phyloP scores from a whole-genome alignment of 2,888 invertebrate species.

The Drosophila limbata region DNA sequence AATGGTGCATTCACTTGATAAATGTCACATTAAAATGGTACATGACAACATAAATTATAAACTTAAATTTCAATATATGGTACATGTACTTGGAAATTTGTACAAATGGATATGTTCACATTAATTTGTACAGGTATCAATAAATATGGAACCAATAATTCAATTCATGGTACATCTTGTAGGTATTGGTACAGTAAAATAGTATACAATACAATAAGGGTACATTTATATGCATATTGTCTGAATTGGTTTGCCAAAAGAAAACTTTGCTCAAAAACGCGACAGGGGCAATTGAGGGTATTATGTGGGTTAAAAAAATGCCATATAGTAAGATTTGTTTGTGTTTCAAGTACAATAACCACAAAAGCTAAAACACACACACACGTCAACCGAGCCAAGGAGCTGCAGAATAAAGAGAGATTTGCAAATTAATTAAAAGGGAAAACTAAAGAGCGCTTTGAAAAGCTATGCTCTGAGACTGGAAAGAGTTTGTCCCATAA shows the following conservation, averaged over 20 bases:
- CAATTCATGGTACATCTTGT: not conserved
- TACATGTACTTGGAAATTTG: not conserved
- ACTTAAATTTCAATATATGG: not conserved
- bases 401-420: conserved; percentile 62
- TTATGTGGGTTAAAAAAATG: conserved; percentile 40
- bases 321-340: conserved; percentile 51
- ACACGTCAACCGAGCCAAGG: conserved; percentile 75
- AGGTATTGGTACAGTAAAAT: not conserved
- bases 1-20: not conserved
- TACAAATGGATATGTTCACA: not conserved
- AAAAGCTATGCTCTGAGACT: conserved; percentile 17
- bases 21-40: conserved; percentile 1
- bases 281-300: conserved; percentile 33
- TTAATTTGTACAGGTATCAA: not conserved
- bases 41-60: not conserved
- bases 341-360: conserved; percentile 37
- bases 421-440: conserved; percentile 40
- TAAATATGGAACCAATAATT: not conserved
- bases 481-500: not conserved
- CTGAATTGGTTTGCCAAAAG: conserved; percentile 34
- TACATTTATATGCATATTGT: conserved; percentile 15
- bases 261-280: conserved; percentile 72
- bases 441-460: conserved; percentile 13
- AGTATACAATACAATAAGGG: conserved; percentile 3
- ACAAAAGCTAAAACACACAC: conserved; percentile 56